phyloP scores from a whole-genome alignment of 2,113 vertebrate species.

The Otus sunia region DNA sequence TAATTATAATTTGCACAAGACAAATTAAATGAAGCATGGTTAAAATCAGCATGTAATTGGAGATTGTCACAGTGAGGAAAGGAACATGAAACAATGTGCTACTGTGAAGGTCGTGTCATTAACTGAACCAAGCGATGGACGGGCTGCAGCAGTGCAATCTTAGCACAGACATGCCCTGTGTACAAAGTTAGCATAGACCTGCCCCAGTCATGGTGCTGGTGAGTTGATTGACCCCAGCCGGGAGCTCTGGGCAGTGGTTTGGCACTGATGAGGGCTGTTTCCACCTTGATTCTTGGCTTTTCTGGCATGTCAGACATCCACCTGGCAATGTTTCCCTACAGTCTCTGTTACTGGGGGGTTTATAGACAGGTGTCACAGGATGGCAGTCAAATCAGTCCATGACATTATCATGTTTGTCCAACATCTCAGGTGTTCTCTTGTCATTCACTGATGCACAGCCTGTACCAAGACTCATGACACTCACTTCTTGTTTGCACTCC shows the following conservation, averaged over 20 bases:
- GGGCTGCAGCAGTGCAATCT: background rate
- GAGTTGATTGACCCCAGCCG: background rate
- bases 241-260: background rate
- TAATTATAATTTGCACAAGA: background rate
- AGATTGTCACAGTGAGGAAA: background rate
- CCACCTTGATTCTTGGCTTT: background rate
- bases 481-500: background rate
- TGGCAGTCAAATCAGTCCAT: background rate
- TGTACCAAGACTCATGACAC: background rate
- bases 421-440: background rate
- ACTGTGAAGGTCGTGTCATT: background rate
- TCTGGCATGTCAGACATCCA: background rate
- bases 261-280: background rate
- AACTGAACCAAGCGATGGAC: no score
- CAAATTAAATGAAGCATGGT: background rate
- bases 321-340: rapidly evolving
- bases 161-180: rapidly evolving
- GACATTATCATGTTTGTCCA: background rate
- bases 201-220: rapidly evolving
- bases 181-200: background rate
- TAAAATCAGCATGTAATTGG: background rate
- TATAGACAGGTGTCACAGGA: background rate
- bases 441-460: background rate
- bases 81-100: rapidly evolving
- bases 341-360: background rate